Evolutionary conservation across 2,888 invertebrate genomes (phyloP).

Genomic region (Isotomurus palustris): DNA sequence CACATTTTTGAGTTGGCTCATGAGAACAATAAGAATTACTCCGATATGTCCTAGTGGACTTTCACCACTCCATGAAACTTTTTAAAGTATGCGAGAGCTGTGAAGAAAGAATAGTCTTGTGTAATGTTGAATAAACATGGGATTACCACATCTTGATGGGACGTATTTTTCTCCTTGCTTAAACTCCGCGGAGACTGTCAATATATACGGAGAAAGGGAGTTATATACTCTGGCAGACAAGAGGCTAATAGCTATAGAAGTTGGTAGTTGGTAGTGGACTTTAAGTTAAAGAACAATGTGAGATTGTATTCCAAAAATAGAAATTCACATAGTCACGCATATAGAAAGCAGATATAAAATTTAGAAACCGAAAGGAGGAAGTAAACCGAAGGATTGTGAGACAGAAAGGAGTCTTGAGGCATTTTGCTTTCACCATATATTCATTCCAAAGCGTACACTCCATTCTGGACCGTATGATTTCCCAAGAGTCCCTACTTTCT

Average conservation of each 20-base stretch:
- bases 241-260: no score
- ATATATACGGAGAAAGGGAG: no score
- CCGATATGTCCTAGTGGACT: no score
- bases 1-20: slow-evolving; percentile 8
- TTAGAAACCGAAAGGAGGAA: neutral
- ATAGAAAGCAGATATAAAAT: neutral
- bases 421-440: neutral
- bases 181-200: no score
- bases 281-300: neutral
- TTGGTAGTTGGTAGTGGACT: no score
- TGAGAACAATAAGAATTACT: slow-evolving; percentile 18
- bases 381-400: no score
- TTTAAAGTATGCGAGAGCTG: no score
- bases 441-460: slow-evolving; percentile 1
- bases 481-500: slow-evolving; percentile 15
- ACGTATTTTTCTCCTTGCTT: no score
- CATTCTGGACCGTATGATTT: slow-evolving; percentile 18
- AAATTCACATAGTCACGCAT: neutral
- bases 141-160: no score
- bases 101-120: no score
- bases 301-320: neutral
- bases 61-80: neutral
- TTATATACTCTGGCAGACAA: no score
- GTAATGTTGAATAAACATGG: no score
- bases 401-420: neutral